Percentiles rank a stretch among this genome's conserved stretches.
Evolutionary conservation across 2,797 vertebrate genomes (phyloP).

Genomic region (Kryptopterus vitreolus): DNA sequence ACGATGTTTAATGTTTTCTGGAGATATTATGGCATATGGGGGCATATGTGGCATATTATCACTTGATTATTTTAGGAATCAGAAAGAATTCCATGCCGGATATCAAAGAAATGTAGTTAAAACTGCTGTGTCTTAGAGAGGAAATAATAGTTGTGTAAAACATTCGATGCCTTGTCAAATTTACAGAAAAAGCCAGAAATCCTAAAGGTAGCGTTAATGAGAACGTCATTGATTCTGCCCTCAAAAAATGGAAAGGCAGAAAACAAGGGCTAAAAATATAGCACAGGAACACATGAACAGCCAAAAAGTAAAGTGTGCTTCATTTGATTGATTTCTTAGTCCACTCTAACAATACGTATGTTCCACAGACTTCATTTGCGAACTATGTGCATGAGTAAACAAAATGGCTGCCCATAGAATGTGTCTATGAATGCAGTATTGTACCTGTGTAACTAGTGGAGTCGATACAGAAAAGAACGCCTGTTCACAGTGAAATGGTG

Average conservation of each 20-base stretch:
- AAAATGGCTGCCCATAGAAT: background rate
- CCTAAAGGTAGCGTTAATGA: conserved; percentile 39
- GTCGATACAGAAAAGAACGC: background rate
- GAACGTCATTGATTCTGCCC: too few relatives aligned
- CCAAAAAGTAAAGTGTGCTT: conserved; percentile 28
- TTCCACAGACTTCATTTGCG: background rate
- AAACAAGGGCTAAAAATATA: background rate
- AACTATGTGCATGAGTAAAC: background rate
- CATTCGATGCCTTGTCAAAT: conserved; percentile 44
- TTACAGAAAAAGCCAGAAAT: conserved; percentile 28
- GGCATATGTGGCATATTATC: conserved; percentile 6
- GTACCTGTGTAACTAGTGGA: background rate
- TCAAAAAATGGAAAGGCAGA: background rate
- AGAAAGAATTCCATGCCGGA: conserved; percentile 19
- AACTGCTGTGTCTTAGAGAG: background rate
- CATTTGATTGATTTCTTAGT: conserved; percentile 62
- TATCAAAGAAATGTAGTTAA: conserved; percentile 54
- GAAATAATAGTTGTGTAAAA: too few relatives aligned
- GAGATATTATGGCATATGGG: conserved; percentile 7
- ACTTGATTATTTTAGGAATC: conserved; percentile 8
- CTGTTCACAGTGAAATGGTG: too few relatives aligned
- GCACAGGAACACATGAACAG: conserved; percentile 39
- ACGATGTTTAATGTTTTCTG: background rate
- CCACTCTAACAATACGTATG: background rate
- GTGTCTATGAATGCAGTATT: too few relatives aligned